Percentiles rank a stretch among this genome's conserved stretches.
phyloP scores from a whole-genome alignment of 1,140 invertebrate genomes.

The Nymphalis io region DNA sequence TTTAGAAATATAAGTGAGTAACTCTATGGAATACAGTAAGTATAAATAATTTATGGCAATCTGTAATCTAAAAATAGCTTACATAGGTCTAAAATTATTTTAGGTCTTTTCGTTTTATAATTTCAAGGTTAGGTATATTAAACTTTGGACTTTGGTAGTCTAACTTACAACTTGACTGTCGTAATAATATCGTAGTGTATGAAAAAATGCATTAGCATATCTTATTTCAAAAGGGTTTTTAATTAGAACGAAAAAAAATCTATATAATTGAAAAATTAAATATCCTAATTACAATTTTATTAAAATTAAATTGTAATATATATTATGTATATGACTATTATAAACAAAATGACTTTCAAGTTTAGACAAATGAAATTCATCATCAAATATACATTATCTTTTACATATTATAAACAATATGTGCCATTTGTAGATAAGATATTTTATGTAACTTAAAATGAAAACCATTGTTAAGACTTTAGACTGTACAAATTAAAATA shows the following conservation, averaged over 20 bases:
- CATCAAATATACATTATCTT: no score
- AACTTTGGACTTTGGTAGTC: slow-evolving; percentile 20
- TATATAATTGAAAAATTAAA: background rate
- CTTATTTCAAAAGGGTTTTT: background rate
- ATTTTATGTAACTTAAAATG: no score
- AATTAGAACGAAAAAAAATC: background rate
- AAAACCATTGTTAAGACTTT: no score
- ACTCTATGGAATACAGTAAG: background rate
- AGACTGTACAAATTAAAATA: no score
- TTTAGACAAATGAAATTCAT: no score
- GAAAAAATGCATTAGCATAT: background rate
- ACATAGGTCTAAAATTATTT: background rate
- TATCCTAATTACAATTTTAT: no score
- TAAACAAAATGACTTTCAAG: no score
- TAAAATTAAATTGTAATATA: no score
- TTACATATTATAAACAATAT: no score
- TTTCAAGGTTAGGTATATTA: slow-evolving; percentile 9
- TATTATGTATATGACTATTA: no score
- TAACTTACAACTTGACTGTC: slow-evolving; percentile 5
- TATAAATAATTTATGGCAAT: background rate
- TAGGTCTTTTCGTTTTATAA: background rate
- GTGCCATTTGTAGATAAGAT: no score
- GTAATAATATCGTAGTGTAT: background rate
- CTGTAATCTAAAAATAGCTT: slow-evolving; percentile 18
- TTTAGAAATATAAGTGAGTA: background rate